Evolutionary conservation across 1,140 invertebrate genomes (phyloP), one percentile per base, ranked within the genome.

Genomic region (Epicauta chinensis): DNA sequence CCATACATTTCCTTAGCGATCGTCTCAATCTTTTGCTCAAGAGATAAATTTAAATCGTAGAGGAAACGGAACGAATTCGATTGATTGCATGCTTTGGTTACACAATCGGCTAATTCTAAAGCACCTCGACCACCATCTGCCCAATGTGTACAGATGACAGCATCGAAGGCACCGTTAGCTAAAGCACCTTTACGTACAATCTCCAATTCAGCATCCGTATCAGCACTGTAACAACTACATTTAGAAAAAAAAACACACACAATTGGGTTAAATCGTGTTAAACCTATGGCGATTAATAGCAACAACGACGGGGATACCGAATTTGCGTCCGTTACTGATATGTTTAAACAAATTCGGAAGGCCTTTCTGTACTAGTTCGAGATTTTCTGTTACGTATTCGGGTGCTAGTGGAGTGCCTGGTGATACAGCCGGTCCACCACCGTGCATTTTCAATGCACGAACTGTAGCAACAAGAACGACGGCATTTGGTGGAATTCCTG

Each of bases 381-480:
- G 64, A 73, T 98, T 95, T 79, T 98, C 86, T 57, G 89, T 74
- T 2, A 79, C 74, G 65, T 99, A 99, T 63, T 87, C 92, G 38
- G 82, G 76, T 43, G 91, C 82, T 0, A 98, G 72, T 0, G 91
- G 87, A 12, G 82, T 71, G 1, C 95, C 95, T 2, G 94, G 81
- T 0, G 81, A 82, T 11, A 98, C 93, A 0, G 83, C 62, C 2
- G 93, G 91, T 0, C 95, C 97, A 45, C 96, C 96, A 12, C 97
- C 97, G 72, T 99, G 97, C 91, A 98, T 97, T 76, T 99, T 99
- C 16, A 99, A 76, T 11, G 97, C 96, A 60, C 96, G 75, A 10
- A 99, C 79, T 0, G 96, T 98, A 0, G 89, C 82, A 3, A 99
- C 97, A 15, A 99, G 74, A 0, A 99, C 94, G 14, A 93, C 86